Conservation (phyloP, 1,140 invertebrate genomes). For the Ostrea edulis region DNA sequence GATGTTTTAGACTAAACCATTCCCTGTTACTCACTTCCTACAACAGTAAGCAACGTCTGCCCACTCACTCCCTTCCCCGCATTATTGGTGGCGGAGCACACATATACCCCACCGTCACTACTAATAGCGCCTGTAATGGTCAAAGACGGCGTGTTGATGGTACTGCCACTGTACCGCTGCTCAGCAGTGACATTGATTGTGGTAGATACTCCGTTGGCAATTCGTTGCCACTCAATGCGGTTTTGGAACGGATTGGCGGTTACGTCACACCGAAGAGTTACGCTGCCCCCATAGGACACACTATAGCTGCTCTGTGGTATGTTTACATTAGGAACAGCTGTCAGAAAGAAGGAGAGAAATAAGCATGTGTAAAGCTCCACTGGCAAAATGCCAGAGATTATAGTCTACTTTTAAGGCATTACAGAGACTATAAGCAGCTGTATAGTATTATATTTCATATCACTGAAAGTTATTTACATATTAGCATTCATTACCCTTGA, state of each 20-base stretch:
- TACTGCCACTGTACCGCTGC: conserved; percentile 31
- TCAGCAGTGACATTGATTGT: conserved; percentile 16
- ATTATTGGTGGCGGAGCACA: conserved; percentile 46
- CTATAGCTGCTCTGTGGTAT: conserved; percentile 45
- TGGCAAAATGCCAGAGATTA: conserved; percentile 26
- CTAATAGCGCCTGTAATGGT: conserved; percentile 23
- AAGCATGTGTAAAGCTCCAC: background rate
- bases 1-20: background rate
- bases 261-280: conserved; percentile 45
- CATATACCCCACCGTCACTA: conserved; percentile 33
- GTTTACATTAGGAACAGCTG: conserved; percentile 48
- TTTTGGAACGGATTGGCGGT: conserved; percentile 42
- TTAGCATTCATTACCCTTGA: background rate
- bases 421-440: background rate
- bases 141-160: conserved; percentile 37
- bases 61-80: conserved; percentile 24
- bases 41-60: conserved; percentile 37
- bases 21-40: conserved; percentile 45
- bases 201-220: conserved; percentile 10
- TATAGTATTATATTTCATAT: background rate
- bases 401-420: background rate
- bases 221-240: conserved; percentile 42
- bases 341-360: conserved; percentile 29
- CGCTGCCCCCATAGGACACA: conserved; percentile 27
- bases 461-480: background rate